Evolutionary conservation across 2,888 invertebrate genomes (phyloP).

Genomic region (Pinctada fucata): DNA sequence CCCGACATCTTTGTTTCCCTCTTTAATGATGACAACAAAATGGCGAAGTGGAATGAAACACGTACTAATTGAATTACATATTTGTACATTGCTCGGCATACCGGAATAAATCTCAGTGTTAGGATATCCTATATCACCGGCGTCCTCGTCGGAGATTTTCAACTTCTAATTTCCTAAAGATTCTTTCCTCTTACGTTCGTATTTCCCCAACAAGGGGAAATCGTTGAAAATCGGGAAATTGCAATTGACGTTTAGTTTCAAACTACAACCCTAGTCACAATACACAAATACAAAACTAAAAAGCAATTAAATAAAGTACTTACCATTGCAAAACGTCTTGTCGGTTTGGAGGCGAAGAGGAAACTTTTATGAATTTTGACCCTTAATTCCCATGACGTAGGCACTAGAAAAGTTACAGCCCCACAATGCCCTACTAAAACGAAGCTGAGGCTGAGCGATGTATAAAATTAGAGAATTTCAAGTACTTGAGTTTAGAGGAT

Average conservation of each 20-base stretch:
- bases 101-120: conserved; percentile 34
- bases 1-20: not conserved
- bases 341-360: conserved; percentile 22
- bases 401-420: not conserved
- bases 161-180: conserved; percentile 37
- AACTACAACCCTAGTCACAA: conserved; percentile 7
- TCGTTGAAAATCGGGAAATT: conserved; percentile 30
- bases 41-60: conserved; percentile 12
- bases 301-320: conserved; percentile 19
- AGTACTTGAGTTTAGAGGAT: conserved; percentile 14
- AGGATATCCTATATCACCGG: conserved; percentile 34
- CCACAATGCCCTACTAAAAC: not conserved
- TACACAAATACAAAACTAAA: conserved; percentile 4
- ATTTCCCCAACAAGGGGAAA: conserved; percentile 36
- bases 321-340: conserved; percentile 28
- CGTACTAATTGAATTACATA: conserved; percentile 5
- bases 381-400: conserved; percentile 12
- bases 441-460: conserved; percentile 21
- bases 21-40: not conserved
- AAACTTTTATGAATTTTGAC: conserved; percentile 20
- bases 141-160: conserved; percentile 30
- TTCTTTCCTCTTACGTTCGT: conserved; percentile 30
- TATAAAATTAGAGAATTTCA: conserved; percentile 13
- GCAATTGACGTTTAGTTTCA: conserved; percentile 12
- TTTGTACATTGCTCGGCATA: conserved; percentile 23